A percentile compares a stretch with the other conserved stretches of the same genome.
phyloP scores from a whole-genome alignment of 2,113 vertebrate species.

The Pedionomus torquatus region DNA sequence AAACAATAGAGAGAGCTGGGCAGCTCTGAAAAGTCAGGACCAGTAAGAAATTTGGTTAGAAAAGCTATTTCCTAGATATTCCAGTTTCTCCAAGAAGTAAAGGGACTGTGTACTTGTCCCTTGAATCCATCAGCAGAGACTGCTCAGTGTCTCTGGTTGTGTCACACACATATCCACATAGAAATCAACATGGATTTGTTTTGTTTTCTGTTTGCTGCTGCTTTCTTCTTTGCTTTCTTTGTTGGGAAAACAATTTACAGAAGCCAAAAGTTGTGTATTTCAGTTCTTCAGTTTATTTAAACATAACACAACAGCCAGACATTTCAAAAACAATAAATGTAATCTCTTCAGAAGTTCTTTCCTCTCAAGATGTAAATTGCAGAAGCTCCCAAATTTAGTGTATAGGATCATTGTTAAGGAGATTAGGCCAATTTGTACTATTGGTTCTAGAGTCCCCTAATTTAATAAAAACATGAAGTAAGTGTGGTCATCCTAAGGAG shows the following conservation, averaged over 20 bases:
- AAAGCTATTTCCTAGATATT: neutral
- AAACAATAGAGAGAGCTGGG: neutral
- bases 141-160: neutral
- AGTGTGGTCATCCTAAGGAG: neutral
- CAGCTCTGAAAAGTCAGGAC: neutral
- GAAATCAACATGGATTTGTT: neutral
- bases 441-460: neutral
- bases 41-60: neutral
- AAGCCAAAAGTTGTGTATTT: neutral
- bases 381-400: neutral
- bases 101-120: neutral
- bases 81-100: neutral
- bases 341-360: neutral
- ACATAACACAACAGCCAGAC: neutral
- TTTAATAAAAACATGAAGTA: neutral
- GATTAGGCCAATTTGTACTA: neutral
- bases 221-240: neutral
- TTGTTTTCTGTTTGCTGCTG: neutral
- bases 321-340: neutral
- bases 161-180: fast-evolving
- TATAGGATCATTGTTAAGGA: neutral
- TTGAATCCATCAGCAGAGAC: neutral
- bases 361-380: neutral
- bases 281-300: neutral
- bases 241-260: neutral